These are phyloP conservation scores for Capreolus pygargus DNA, from an alignment of 2,113 vertebrate genomes.

Conservation along the genomic window DNA sequence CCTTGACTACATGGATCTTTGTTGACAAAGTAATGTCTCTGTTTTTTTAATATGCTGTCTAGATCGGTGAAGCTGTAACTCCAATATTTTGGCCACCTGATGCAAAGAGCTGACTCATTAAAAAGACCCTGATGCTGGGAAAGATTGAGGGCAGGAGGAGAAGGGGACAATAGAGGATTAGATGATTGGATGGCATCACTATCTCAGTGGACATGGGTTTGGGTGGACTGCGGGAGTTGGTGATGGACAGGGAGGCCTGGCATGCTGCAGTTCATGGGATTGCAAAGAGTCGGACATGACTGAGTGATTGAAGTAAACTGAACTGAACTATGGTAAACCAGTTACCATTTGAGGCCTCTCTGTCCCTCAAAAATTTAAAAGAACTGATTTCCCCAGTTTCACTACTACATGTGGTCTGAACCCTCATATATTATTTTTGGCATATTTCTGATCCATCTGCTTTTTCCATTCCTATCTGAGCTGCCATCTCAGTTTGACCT, in stretches of 20 bases:
- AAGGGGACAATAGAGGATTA: background rate
- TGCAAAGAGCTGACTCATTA: background rate
- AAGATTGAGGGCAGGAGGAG: background rate
- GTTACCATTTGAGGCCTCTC: background rate
- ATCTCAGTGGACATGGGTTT: background rate
- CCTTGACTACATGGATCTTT: background rate
- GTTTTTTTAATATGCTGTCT: background rate
- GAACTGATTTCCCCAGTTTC: background rate
- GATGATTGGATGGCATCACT: background rate
- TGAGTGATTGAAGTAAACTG: background rate
- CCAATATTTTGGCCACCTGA: background rate
- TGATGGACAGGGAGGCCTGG: background rate
- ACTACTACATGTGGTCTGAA: background rate
- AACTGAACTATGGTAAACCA: background rate
- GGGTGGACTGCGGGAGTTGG: fast-evolving
- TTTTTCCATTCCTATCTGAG: background rate
- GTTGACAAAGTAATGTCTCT: background rate
- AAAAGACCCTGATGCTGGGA: background rate
- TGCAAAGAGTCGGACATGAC: fast-evolving
- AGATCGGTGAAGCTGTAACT: background rate
- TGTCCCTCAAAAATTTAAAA: background rate
- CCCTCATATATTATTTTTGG: background rate
- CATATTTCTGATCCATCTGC: background rate
- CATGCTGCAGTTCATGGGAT: fast-evolving
- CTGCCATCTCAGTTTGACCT: background rate